phyloP scores from a whole-genome alignment of 2,113 vertebrate genomes.

The Prolemur simus region DNA sequence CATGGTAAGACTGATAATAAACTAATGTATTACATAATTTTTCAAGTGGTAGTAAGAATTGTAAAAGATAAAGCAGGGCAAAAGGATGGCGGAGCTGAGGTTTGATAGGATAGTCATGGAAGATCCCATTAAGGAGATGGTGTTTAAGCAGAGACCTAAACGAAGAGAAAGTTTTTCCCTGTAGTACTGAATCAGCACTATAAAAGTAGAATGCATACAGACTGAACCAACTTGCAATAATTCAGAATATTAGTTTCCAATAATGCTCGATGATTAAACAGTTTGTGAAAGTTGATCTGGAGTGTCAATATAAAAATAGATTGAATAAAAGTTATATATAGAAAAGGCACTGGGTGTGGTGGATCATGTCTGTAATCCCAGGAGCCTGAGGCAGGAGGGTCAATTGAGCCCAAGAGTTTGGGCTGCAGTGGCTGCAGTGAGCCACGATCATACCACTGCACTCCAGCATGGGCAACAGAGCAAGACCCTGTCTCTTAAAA shows the following conservation, averaged over 20 bases:
- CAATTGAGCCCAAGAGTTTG: not conserved
- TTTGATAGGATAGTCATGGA: not conserved
- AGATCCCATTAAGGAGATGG: not conserved
- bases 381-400: not conserved
- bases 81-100: not conserved
- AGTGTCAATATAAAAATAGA: not conserved
- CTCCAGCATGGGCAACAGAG: not conserved
- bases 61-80: not conserved
- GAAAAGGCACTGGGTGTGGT: not conserved
- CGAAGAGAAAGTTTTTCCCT: not conserved
- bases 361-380: not conserved
- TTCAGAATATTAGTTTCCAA: not conserved
- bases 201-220: not conserved
- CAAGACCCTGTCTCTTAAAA: too few relatives aligned
- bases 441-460: not conserved
- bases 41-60: not conserved
- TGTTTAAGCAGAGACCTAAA: not conserved
- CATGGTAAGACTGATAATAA: not conserved
- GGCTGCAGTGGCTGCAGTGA: not conserved
- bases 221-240: not conserved
- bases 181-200: not conserved
- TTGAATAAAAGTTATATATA: not conserved
- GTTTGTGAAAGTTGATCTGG: not conserved
- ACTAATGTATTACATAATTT: not conserved
- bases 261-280: not conserved